Evolutionary conservation across 1,140 invertebrate genomes (phyloP).

Genomic region (Drosophila subpulchrella): DNA sequence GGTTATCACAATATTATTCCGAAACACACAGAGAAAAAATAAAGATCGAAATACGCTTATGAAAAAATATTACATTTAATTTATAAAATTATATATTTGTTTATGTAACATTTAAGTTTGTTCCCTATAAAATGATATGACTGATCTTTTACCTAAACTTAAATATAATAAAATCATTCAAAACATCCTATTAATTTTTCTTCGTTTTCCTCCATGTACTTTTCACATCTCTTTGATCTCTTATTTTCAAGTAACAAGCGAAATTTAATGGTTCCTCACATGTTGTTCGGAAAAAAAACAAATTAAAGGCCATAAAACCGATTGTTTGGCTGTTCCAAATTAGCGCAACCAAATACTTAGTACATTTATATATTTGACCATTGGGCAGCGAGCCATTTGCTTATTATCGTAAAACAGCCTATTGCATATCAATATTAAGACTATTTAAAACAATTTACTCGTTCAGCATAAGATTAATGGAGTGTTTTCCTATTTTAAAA

Average conservation of each 20-base stretch:
- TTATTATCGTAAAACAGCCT: neutral
- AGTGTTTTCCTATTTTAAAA: neutral
- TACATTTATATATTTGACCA: neutral
- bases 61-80: neutral
- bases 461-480: neutral
- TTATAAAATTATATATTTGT: no score
- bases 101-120: no score
- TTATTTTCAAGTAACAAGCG: slow-evolving; percentile 4
- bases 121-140: no score
- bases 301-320: neutral
- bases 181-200: neutral
- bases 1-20: neutral
- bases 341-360: slow-evolving; percentile 4
- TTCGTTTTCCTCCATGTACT: no score
- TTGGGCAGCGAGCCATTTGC: slow-evolving; percentile 1
- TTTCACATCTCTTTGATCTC: slow-evolving; percentile 2
- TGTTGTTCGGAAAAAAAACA: slow-evolving; percentile 5
- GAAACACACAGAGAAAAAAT: neutral
- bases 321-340: slow-evolving; percentile 2
- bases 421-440: slow-evolving; percentile 3
- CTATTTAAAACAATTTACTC: neutral
- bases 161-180: neutral
- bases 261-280: slow-evolving; percentile 8
- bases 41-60: neutral
- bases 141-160: neutral